phyloP scores from a whole-genome alignment of 2,888 invertebrate species.

The Lithophane semibrunnea region DNA sequence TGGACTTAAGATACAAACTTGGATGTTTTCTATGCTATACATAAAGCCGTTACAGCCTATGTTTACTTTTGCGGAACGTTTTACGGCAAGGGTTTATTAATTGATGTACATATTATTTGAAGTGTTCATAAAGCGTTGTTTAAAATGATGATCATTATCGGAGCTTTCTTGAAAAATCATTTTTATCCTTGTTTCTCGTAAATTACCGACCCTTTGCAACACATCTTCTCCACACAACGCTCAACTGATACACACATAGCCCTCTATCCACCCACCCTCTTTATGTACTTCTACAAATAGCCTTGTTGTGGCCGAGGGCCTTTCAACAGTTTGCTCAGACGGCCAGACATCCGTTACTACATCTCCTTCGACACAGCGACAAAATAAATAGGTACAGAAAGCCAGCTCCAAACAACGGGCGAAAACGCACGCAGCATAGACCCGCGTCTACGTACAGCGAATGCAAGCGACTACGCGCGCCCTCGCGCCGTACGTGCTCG shows the following conservation, averaged over 20 bases:
- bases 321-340: constrained; percentile 43
- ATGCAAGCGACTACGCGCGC: too few relatives aligned
- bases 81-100: neutral
- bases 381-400: neutral
- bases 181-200: too few relatives aligned
- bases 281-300: constrained; percentile 42
- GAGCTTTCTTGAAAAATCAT: neutral
- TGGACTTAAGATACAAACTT: constrained; percentile 23
- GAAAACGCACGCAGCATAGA: neutral
- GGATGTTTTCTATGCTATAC: neutral
- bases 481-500: too few relatives aligned
- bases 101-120: neutral
- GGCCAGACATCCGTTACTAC: constrained; percentile 34
- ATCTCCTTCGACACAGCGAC: neutral
- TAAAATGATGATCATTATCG: neutral
- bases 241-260: neutral
- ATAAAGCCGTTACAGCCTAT: neutral
- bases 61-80: neutral
- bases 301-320: constrained; percentile 26
- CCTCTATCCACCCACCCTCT: neutral
- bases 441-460: too few relatives aligned
- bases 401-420: neutral
- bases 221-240: neutral
- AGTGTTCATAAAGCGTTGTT: neutral
- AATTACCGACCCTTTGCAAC: neutral